phyloP scores from a whole-genome alignment of 2,797 vertebrate species.

The Crenichthys baileyi region DNA sequence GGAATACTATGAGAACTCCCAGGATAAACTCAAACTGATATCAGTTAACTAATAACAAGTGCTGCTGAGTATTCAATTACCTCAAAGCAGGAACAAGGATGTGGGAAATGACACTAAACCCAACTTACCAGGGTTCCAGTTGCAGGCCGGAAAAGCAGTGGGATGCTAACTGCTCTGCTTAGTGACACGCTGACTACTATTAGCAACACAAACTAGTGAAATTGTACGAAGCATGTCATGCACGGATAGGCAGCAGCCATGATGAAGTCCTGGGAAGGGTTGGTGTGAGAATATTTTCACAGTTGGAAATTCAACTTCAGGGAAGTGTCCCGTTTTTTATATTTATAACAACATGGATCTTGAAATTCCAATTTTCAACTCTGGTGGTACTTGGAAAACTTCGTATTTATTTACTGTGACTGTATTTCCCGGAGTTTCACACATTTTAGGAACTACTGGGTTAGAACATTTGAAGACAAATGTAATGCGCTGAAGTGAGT shows the following conservation, averaged over 20 bases:
- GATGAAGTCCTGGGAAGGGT: neutral
- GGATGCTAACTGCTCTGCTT: neutral
- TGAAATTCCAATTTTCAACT: neutral
- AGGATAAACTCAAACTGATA: too few species aligned
- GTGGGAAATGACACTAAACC: too few species aligned
- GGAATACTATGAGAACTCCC: neutral
- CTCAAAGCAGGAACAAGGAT: neutral
- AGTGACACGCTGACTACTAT: neutral
- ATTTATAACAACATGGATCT: neutral
- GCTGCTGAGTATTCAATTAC: neutral
- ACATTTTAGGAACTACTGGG: too few species aligned
- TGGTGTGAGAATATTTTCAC: neutral
- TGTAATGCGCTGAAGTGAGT: neutral
- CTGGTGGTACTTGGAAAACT: neutral
- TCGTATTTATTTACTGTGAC: neutral
- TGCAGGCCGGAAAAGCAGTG: too few species aligned
- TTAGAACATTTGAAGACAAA: neutral
- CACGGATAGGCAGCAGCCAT: neutral
- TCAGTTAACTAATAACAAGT: neutral
- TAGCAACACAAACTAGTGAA: neutral
- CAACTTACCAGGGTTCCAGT: too few species aligned
- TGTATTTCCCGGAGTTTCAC: neutral
- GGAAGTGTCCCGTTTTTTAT: neutral
- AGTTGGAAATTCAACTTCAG: neutral
- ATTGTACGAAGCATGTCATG: neutral